These are phyloP conservation scores for Drosophila ironensis DNA, from an alignment of 1,140 invertebrate species.

Conservation along the genomic window DNA sequence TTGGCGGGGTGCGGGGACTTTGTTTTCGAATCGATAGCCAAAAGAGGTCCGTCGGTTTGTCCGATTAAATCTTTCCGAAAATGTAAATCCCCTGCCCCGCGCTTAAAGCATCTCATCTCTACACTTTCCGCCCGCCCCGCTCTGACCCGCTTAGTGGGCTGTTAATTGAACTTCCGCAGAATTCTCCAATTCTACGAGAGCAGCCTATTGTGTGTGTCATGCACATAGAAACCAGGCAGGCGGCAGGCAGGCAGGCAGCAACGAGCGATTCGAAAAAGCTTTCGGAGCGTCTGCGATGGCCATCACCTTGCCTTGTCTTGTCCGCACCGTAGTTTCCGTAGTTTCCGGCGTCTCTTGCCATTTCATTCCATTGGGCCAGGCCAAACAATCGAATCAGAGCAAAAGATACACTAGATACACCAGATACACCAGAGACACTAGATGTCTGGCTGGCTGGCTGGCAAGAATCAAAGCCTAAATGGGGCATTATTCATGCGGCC, in stretches of 20 bases:
- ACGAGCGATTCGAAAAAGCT: not conserved
- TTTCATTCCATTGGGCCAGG: conserved; percentile 1
- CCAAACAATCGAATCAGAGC: conserved; percentile 4
- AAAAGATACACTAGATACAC: no score
- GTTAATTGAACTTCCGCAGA: conserved; percentile 63
- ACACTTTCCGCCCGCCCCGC: not conserved
- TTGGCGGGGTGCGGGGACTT: no score
- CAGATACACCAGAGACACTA: no score
- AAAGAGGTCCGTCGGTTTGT: no score
- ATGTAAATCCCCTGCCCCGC: no score
- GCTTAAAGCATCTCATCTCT: conserved; percentile 1
- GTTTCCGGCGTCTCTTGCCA: conserved; percentile 35
- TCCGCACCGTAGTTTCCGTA: no score
- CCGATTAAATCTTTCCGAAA: no score
- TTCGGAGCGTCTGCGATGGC: conserved; percentile 34
- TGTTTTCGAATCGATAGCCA: no score
- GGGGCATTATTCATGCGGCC: not conserved
- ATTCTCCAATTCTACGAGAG: conserved; percentile 29
- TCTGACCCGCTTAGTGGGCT: conserved; percentile 22
- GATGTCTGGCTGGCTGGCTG: no score
- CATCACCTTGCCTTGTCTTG: conserved; percentile 55
- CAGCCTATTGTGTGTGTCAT: conserved; percentile 34
- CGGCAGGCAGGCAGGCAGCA: not conserved
- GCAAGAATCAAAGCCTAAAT: not conserved
- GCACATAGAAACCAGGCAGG: no score